Base-by-base conservation (phyloP, 2,113 vertebrate genomes). In the Piaya cayana region DNA sequence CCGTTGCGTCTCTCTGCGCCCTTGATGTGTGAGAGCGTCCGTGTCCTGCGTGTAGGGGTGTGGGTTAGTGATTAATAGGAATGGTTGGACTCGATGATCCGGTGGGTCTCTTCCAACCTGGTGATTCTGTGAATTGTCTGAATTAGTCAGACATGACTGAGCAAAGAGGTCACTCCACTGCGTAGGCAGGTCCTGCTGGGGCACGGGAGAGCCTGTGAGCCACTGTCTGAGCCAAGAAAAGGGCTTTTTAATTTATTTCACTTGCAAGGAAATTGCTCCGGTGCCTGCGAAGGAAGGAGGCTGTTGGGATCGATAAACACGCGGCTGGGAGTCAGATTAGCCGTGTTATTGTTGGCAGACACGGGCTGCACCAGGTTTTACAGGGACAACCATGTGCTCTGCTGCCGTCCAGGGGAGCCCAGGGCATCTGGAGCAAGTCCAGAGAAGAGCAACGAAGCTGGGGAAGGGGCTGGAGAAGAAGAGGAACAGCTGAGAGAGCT, bases 101-200 rank as follows among this genome's bases (percentile, higher is more conserved):
- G n/a, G n/a, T n/a, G n/a, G n/a, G n/a, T n/a, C n/a, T n/a, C n/a
- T n/a, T n/a, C n/a, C n/a, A n/a, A n/a, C n/a, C n/a, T n/a, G n/a
- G n/a, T n/a, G n/a, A n/a, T n/a, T n/a, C n/a, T n/a, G n/a, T n/a
- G n/a, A n/a, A n/a, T n/a, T n/a, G n/a, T n/a, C n/a, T n/a, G n/a
- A n/a, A n/a, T n/a, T n/a, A n/a, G n/a, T n/a, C n/a, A n/a, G n/a
- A n/a, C n/a, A n/a, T n/a, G n/a, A n/a, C n/a, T n/a, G n/a, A n/a
- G n/a, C 3, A 1, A 56, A 11, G 10, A 9, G 6, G 5, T 37
- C 18, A 1, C 29, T 26, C 1, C 1, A 2, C 70, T 71, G 78
- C 9, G 3, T 9, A 7, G 43, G 53, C 62, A 21, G 36, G 36
- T 34, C 39, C 36, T 50, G 37, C 56, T 23, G 15, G 63, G 42